Conservation (phyloP, 2,113 vertebrate species). For the Corythornis madagascariensis region DNA sequence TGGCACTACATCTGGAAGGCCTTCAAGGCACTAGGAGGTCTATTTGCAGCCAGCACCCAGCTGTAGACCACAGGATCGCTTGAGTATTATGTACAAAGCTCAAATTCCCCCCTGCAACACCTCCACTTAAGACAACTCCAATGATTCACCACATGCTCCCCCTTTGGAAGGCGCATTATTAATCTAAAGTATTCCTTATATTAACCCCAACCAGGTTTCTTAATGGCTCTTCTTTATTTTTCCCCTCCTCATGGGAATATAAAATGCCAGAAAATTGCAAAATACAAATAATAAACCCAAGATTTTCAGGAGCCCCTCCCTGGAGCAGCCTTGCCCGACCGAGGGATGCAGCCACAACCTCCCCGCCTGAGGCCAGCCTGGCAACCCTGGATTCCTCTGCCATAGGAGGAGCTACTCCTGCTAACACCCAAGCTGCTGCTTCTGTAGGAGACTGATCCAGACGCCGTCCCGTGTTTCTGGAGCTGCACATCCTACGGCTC, state of each 20-base stretch:
- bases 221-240: not conserved
- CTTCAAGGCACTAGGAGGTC: not conserved
- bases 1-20: not conserved
- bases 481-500: conserved; percentile 1
- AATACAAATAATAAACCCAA: not conserved
- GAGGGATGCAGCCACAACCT: fast-evolving
- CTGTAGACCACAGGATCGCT: not conserved
- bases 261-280: not conserved
- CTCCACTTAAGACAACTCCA: not conserved
- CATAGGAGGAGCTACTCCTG: not conserved
- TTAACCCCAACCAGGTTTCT: not conserved
- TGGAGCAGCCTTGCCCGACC: fast-evolving
- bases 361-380: not conserved
- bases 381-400: not conserved
- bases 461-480: not conserved
- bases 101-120: not conserved
- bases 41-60: not conserved
- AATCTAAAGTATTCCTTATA: fast-evolving
- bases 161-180: not conserved
- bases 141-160: fast-evolving
- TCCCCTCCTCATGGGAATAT: fast-evolving
- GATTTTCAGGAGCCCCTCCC: not conserved
- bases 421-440: not conserved
- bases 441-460: not conserved
- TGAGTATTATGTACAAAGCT: not conserved